These are phyloP conservation scores for Taenaris catops DNA, from an alignment of 2,888 invertebrate genomes.

Conservation along the genomic window DNA sequence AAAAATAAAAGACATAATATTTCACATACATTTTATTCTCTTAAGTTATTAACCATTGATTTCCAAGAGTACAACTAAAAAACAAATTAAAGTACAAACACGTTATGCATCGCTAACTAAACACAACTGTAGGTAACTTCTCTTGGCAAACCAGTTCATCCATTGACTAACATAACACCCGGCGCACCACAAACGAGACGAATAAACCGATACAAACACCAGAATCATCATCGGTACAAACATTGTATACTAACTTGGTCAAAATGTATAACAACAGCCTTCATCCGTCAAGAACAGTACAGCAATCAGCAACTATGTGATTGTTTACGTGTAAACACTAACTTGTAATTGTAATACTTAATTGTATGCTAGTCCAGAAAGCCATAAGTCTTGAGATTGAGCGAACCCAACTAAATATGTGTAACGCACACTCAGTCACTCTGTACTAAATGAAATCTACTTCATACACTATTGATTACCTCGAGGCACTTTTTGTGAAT, in stretches of 20 bases:
- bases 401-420: constrained; percentile 72
- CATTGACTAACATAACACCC: constrained; percentile 58
- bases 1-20: constrained; percentile 40
- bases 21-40: constrained; percentile 80
- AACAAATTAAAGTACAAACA: constrained; percentile 81
- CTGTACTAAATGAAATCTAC: constrained; percentile 34
- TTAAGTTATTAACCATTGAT: constrained; percentile 80
- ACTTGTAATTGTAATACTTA: constrained; percentile 66
- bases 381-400: constrained; percentile 76
- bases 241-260: constrained; percentile 61
- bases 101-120: constrained; percentile 78
- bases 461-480: constrained; percentile 19
- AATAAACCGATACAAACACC: constrained; percentile 35
- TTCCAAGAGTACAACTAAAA: constrained; percentile 80
- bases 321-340: constrained; percentile 61
- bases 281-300: constrained; percentile 62
- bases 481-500: constrained; percentile 45
- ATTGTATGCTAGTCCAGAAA: constrained; percentile 63
- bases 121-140: constrained; percentile 80
- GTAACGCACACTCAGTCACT: constrained; percentile 64
- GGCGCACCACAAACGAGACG: constrained; percentile 73
- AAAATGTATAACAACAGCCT: constrained; percentile 58
- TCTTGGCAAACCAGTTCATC: constrained; percentile 76
- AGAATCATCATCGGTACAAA: constrained; percentile 38
- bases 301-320: constrained; percentile 66